Percentiles rank a stretch among this genome's conserved stretches.
Conservation (phyloP, 23 tunicate species). For the Diplosoma virens region DNA sequence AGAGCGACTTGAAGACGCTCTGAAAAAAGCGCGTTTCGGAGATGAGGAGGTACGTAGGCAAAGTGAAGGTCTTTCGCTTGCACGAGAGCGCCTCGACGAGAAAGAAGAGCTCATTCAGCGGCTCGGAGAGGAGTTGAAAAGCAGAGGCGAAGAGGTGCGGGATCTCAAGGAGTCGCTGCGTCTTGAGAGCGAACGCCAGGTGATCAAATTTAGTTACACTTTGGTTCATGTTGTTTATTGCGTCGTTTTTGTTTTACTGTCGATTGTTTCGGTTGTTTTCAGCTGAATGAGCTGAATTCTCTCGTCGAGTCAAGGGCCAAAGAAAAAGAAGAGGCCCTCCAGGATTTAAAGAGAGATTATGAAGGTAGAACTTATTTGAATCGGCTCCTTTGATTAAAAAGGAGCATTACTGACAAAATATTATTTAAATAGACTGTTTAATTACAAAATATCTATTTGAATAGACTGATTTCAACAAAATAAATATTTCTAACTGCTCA, state of each 20-base stretch:
- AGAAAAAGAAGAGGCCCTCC: not conserved
- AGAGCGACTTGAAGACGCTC: slow-evolving; percentile 41
- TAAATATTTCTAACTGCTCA: too few relatives aligned
- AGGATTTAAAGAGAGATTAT: not conserved
- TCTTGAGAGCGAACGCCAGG: slow-evolving; percentile 76
- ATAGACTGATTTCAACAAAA: too few relatives aligned
- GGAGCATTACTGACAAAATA: too few relatives aligned
- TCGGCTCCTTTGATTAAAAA: too few relatives aligned
- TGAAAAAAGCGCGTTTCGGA: slow-evolving; percentile 6
- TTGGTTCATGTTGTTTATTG: too few relatives aligned
- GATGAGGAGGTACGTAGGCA: slow-evolving; percentile 35
- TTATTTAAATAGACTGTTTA: too few relatives aligned
- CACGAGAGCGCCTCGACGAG: slow-evolving; percentile 35
- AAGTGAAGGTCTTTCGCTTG: not conserved
- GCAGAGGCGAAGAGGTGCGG: slow-evolving; percentile 30
- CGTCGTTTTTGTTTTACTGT: too few relatives aligned
- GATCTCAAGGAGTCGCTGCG: slow-evolving; percentile 47
- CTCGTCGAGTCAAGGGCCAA: slow-evolving; percentile 53
- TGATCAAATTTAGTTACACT: too few relatives aligned
- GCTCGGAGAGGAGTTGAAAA: slow-evolving; percentile 54
- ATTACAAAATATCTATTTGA: too few relatives aligned
- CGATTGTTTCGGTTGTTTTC: too few relatives aligned
- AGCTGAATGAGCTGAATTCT: slow-evolving; percentile 66
- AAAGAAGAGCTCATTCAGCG: slow-evolving; percentile 25
- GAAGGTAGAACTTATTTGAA: too few relatives aligned